Evolutionary conservation across 2,888 invertebrate genomes (phyloP).

Genomic region (Microplitis manilae): DNA sequence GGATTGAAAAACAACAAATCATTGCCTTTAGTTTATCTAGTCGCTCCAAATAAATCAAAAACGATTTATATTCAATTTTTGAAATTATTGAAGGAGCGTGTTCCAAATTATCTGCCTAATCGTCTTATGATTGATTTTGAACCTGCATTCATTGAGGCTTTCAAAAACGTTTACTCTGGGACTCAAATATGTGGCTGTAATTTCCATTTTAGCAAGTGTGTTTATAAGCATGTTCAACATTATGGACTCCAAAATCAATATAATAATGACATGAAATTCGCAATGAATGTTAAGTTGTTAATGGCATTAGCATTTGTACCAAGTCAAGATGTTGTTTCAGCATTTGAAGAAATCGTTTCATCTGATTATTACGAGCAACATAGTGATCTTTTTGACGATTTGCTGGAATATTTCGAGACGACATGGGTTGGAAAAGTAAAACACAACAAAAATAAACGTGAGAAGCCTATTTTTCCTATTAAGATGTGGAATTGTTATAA

Average conservation of each 20-base stretch:
- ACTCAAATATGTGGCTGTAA: background rate
- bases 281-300: conserved; percentile 3
- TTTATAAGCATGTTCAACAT: background rate
- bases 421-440: background rate
- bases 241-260: conserved; percentile 1
- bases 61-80: conserved; percentile 5
- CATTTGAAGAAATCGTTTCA: background rate
- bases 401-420: background rate
- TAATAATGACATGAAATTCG: background rate
- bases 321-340: background rate
- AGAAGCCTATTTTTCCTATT: no score
- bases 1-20: no score
- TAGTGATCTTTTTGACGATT: background rate
- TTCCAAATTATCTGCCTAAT: background rate
- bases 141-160: conserved; percentile 7
- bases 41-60: conserved; percentile 6
- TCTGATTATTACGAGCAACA: background rate
- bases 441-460: no score
- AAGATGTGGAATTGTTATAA: no score
- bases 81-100: background rate
- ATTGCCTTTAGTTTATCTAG: no score
- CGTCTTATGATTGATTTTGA: conserved; percentile 14
- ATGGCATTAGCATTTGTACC: background rate
- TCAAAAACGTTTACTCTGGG: background rate
- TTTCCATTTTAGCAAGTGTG: conserved; percentile 5